phyloP scores from a whole-genome alignment of 2,797 vertebrate genomes.

The Phataginus tetradactyla region DNA sequence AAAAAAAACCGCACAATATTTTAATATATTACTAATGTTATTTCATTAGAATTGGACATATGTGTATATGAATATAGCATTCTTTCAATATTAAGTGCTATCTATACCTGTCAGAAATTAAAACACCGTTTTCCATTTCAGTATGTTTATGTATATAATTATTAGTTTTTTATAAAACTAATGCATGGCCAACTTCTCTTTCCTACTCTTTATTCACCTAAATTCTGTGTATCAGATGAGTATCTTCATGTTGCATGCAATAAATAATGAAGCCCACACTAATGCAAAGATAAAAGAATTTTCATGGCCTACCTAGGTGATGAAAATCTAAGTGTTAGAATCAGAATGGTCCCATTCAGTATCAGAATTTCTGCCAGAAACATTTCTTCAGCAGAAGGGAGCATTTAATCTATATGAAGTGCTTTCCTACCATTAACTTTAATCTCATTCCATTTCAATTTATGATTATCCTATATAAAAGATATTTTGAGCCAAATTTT shows the following conservation, averaged over 20 bases:
- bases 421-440: neutral
- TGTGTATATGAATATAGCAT: neutral
- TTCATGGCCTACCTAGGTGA: neutral
- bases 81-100: conserved; percentile 32
- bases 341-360: neutral
- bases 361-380: neutral
- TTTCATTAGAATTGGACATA: neutral
- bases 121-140: neutral
- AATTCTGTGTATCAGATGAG: neutral
- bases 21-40: conserved; percentile 8
- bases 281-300: neutral
- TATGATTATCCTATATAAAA: neutral
- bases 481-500: neutral
- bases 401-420: neutral
- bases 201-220: neutral
- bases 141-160: conserved; percentile 30
- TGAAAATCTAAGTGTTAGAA: conserved; percentile 18
- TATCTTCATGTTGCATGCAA: neutral
- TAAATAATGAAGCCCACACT: neutral
- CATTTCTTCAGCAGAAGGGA: neutral
- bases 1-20: neutral
- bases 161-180: neutral
- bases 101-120: neutral
- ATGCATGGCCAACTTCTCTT: neutral
- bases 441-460: neutral